Conservation (phyloP, 2,113 vertebrate species). For the Perca schrenkii region DNA sequence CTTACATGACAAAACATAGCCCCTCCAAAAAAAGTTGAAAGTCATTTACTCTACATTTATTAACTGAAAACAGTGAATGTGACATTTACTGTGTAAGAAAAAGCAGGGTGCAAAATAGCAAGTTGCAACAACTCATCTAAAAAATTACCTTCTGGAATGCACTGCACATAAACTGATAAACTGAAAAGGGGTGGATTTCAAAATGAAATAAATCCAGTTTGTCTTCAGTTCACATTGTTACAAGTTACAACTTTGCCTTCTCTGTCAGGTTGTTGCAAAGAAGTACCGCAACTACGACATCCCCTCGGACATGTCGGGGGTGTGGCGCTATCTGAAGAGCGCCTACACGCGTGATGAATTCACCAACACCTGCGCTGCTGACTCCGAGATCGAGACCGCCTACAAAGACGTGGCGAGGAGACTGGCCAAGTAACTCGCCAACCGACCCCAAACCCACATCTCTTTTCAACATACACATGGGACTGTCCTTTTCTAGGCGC, state of each 20-base stretch:
- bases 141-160: not conserved
- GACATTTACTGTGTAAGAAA: too few relatives aligned
- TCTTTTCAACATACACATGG: not conserved
- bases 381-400: conserved; percentile 93
- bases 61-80: not conserved
- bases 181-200: not conserved
- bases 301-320: conserved; percentile 89
- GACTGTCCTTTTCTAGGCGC: conserved; percentile 23
- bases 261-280: conserved; percentile 91
- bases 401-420: conserved; percentile 94
- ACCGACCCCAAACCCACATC: not conserved
- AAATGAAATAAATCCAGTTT: not conserved
- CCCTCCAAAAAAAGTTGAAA: not conserved
- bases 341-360: conserved; percentile 93
- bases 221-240: not conserved
- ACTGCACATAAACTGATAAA: not conserved
- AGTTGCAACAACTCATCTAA: not conserved
- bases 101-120: too few relatives aligned
- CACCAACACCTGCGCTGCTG: conserved; percentile 95
- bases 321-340: conserved; percentile 94
- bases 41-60: conserved; percentile 13
- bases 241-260: not conserved
- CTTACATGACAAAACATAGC: not conserved
- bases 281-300: conserved; percentile 97
- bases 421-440: conserved; percentile 85